Conservation (phyloP, 2,113 vertebrate genomes). For the Brienomyrus longianalis region DNA sequence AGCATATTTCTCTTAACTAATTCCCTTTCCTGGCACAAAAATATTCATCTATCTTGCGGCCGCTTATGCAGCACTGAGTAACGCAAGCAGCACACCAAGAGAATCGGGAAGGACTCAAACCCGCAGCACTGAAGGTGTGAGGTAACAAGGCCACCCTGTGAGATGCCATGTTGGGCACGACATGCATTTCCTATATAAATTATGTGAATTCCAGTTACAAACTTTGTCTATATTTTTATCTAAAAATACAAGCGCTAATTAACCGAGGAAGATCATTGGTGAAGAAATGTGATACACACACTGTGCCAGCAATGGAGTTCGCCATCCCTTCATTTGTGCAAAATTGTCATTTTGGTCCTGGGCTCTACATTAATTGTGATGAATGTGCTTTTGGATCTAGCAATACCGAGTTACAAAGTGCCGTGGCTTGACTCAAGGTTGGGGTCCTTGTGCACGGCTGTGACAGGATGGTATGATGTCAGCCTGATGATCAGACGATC, state of each 20-base stretch:
- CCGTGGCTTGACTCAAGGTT: neutral
- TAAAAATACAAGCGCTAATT: neutral
- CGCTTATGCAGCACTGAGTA: neutral
- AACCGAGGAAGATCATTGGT: neutral
- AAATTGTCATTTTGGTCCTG: neutral
- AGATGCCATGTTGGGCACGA: neutral
- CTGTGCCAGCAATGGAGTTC: neutral
- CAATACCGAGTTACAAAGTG: neutral
- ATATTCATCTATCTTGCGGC: neutral
- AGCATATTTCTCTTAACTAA: neutral
- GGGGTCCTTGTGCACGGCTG: neutral
- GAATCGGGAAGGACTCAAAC: neutral
- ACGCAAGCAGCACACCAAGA: neutral
- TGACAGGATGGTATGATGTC: neutral
- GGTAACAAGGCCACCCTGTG: neutral
- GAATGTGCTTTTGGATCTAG: neutral
- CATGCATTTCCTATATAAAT: neutral
- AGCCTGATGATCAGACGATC: neutral
- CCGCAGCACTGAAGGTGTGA: neutral
- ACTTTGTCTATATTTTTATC: neutral
- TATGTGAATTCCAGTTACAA: neutral
- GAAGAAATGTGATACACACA: neutral
- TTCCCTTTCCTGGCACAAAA: neutral
- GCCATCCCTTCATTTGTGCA: neutral
- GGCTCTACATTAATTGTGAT: neutral